Evolutionary conservation across 2,888 invertebrate species (phyloP).

Genomic region (Ophioninae sp.): DNA sequence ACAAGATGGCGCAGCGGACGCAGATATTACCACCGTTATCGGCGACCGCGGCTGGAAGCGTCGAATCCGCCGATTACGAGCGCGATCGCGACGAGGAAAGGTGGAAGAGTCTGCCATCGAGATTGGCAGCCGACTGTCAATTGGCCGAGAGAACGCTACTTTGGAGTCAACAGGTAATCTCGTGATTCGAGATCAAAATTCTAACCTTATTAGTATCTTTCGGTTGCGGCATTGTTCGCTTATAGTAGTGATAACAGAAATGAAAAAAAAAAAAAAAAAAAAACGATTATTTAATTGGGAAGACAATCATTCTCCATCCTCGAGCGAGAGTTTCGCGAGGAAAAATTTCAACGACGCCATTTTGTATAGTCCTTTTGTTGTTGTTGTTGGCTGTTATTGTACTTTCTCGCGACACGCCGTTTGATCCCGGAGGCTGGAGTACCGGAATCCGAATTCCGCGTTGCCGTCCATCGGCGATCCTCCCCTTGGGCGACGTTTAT

Average conservation of each 20-base stretch:
- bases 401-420: background rate
- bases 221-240: background rate
- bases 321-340: background rate
- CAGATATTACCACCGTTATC: constrained; percentile 90
- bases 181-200: constrained; percentile 56
- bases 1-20: constrained; percentile 93
- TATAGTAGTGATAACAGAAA: background rate
- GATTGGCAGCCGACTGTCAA: constrained; percentile 78
- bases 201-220: background rate
- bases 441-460: background rate
- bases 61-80: constrained; percentile 71
- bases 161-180: constrained; percentile 79
- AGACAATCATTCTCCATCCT: background rate
- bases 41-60: constrained; percentile 73
- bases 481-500: background rate
- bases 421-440: background rate
- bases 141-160: constrained; percentile 77
- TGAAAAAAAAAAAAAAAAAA: background rate
- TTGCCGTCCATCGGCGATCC: background rate
- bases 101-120: constrained; percentile 78
- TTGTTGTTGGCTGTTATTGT: constrained; percentile 16
- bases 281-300: background rate
- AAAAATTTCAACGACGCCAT: constrained; percentile 19
- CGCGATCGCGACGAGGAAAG: constrained; percentile 77
- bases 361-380: constrained; percentile 64